These are phyloP conservation scores for Drosophila insularis DNA, from an alignment of 1,140 invertebrate species.

Conservation along the genomic window DNA sequence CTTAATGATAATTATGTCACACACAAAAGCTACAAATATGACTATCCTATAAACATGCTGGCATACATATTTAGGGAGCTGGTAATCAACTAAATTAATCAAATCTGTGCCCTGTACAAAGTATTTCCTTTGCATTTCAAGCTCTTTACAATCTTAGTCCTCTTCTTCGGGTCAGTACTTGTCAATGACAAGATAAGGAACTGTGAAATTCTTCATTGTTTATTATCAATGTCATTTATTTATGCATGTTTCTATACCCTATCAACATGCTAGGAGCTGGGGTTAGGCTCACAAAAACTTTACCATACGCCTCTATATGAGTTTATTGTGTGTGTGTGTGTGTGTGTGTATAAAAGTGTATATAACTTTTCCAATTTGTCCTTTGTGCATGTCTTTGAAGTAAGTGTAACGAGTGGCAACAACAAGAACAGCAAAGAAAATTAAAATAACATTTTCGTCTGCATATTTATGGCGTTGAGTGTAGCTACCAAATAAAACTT, in stretches of 20 bases:
- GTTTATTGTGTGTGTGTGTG: constrained; percentile 13
- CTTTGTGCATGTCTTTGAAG: constrained; percentile 61
- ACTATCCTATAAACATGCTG: background rate
- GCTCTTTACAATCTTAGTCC: background rate
- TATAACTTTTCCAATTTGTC: constrained; percentile 65
- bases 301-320: constrained; percentile 12
- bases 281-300: constrained; percentile 1
- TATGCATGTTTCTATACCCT: background rate
- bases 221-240: background rate
- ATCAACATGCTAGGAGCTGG: background rate
- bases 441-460: constrained; percentile 60
- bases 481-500: constrained; percentile 35
- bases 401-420: constrained; percentile 50
- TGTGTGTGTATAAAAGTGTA: constrained; percentile 37
- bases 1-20: background rate
- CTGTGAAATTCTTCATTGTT: background rate
- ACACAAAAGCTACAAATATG: background rate
- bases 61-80: background rate
- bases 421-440: constrained; percentile 40
- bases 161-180: background rate
- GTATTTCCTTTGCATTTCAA: background rate
- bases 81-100: constrained; percentile 1
- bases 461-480: constrained; percentile 57
- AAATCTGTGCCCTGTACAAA: background rate
- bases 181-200: background rate